phyloP scores from a whole-genome alignment of 2,113 vertebrate species.

The Rhinopomastus cyanomelas region DNA sequence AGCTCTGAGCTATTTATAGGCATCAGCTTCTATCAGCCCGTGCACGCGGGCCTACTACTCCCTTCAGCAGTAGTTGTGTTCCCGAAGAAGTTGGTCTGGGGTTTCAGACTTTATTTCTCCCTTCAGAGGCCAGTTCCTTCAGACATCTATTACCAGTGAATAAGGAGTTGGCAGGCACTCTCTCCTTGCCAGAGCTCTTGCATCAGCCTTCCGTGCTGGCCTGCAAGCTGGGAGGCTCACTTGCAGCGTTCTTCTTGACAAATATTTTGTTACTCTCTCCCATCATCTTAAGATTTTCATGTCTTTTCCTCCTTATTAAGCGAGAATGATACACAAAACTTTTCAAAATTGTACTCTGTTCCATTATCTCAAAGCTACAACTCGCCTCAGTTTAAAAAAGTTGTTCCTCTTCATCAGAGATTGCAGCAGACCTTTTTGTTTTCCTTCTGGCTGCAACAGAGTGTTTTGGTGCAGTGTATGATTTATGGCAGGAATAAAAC shows the following conservation, averaged over 20 bases:
- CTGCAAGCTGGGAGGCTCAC: background rate
- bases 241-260: background rate
- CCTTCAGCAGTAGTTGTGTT: conserved; percentile 34
- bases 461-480: background rate
- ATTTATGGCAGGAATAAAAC: conserved; percentile 38
- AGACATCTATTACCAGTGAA: background rate
- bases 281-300: background rate
- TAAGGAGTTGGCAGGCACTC: background rate
- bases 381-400: background rate
- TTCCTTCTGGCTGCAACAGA: background rate
- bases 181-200: background rate
- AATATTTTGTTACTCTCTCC: background rate
- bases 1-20: conserved; percentile 29
- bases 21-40: conserved; percentile 12
- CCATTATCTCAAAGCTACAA: background rate
- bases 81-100: conserved; percentile 28
- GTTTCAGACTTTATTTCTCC: background rate
- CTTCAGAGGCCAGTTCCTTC: conserved; percentile 20
- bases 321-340: background rate
- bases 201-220: background rate
- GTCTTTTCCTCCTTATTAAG: background rate
- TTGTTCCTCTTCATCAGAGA: background rate
- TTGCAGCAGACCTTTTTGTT: background rate
- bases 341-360: background rate
- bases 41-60: background rate